Base-by-base conservation (phyloP, 2,113 vertebrate genomes). In the Hystrix cristata region DNA sequence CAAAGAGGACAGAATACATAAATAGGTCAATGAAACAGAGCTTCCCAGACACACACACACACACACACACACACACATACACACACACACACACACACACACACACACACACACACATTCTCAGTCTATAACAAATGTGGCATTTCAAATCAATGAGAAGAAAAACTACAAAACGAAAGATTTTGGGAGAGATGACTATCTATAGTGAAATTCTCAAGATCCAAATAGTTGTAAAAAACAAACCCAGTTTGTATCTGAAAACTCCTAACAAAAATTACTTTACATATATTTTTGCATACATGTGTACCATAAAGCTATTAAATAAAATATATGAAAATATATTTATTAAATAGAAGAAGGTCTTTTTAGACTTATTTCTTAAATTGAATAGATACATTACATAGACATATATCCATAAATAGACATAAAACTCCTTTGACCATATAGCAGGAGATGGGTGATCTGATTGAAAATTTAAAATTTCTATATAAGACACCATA, bases 291-390 rank as follows among this genome's bases (percentile, higher is more conserved):
- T 76, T 76, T 67, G 43, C 76, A 71, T 8, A 27, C 38, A 29
- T 53, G 8, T 67, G 8, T 3, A 60, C 29, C n/a, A 29, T 76
- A 90, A 57, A 76, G 79, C n/a, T 84, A 85, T 78, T 90, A 48
- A 67, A 69, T 78, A 71, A 72, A 72, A 79, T 85, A 85, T 85
- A 74, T 91, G 59, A 27, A 95, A 95, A 85, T 86, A 60, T 53
- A 60, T 79, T 65, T 76, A 69, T 80, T 86, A 86, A 25, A 53
- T 6, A 43, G 62, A 48, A 46, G 43, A n/a, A 95, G 23, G 16
- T 48, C 55, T 91, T 91, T 57, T 85, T 57, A 89, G 57, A 74
- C n/a, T 34, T 21, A 57, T 83, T 94, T 94, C 93, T 89, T 74
- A 83, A 80, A 80, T 80, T 38, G 64, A 71, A 82, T 62, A 64